These are phyloP conservation scores for Bothrops jararaca DNA, from an alignment of 2,113 vertebrate species.

Conservation along the genomic window DNA sequence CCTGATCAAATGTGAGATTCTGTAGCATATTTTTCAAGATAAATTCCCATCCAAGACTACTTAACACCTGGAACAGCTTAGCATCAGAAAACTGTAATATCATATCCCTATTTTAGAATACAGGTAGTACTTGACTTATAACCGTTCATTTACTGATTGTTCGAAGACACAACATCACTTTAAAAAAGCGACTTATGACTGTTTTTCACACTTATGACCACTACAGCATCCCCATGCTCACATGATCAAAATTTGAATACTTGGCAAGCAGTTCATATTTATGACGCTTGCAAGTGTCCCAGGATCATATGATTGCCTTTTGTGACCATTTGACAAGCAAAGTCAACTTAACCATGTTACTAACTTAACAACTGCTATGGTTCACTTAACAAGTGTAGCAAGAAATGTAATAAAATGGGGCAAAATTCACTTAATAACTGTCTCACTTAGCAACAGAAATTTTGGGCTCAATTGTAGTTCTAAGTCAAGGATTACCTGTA, in stretches of 20 bases:
- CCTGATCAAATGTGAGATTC: neutral
- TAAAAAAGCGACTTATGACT: neutral
- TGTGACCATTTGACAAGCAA: no score
- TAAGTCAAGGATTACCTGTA: neutral
- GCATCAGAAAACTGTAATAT: neutral
- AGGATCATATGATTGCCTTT: no score
- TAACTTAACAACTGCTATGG: no score
- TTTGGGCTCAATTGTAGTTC: neutral
- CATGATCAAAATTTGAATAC: neutral
- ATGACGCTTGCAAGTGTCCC: neutral
- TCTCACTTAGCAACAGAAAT: neutral
- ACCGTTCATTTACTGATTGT: neutral
- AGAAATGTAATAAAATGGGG: no score
- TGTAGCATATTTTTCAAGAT: neutral
- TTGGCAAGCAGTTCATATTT: neutral
- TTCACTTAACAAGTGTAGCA: no score
- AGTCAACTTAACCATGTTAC: no score
- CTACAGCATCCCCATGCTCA: neutral
- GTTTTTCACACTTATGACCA: neutral
- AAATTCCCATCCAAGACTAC: neutral
- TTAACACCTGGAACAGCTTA: neutral
- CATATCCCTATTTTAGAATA: neutral
- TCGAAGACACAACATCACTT: no score
- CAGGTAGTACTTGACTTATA: neutral
- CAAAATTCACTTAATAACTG: no score